A percentile compares a stretch with the other conserved stretches of the same genome.
Evolutionary conservation across 1,140 invertebrate genomes (phyloP).

Genomic region (Colletes latitarsis): DNA sequence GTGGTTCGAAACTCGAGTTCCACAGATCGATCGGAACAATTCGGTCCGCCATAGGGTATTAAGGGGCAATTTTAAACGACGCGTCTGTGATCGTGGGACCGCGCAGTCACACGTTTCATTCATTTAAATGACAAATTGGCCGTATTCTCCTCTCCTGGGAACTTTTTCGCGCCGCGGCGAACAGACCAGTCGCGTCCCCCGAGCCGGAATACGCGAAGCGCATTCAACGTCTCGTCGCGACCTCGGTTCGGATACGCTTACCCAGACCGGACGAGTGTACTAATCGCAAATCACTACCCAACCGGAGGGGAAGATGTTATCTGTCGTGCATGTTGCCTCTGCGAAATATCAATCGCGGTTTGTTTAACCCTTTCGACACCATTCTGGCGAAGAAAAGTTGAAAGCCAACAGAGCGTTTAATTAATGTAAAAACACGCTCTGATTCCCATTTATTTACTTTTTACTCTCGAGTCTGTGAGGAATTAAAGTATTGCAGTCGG

Average conservation of each 20-base stretch:
- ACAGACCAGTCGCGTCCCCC: neutral
- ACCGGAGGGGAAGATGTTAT: conserved; percentile 46
- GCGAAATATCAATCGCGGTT: conserved; percentile 33
- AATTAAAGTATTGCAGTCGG: no score
- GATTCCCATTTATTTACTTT: no score
- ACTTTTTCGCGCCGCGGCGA: neutral
- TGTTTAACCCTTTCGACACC: conserved; percentile 12
- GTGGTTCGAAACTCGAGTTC: no score
- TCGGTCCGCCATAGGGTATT: neutral
- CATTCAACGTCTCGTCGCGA: conserved; percentile 8
- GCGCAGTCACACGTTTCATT: neutral
- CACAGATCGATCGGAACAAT: neutral
- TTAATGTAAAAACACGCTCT: no score
- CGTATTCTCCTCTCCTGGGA: conserved; percentile 2
- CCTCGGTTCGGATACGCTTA: conserved; percentile 32
- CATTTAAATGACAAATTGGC: conserved; percentile 16
- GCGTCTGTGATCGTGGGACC: neutral
- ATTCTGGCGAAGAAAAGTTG: neutral
- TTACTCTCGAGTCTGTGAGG: no score
- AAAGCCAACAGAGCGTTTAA: no score
- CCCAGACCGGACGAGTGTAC: conserved; percentile 39
- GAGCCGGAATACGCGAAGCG: conserved; percentile 2
- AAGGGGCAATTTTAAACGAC: neutral
- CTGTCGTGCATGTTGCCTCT: neutral
- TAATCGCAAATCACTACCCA: conserved; percentile 46